A percentile compares a stretch with the other conserved stretches of the same genome.
Conservation (phyloP, 2,113 vertebrate species). For the Seriola dumerili region DNA sequence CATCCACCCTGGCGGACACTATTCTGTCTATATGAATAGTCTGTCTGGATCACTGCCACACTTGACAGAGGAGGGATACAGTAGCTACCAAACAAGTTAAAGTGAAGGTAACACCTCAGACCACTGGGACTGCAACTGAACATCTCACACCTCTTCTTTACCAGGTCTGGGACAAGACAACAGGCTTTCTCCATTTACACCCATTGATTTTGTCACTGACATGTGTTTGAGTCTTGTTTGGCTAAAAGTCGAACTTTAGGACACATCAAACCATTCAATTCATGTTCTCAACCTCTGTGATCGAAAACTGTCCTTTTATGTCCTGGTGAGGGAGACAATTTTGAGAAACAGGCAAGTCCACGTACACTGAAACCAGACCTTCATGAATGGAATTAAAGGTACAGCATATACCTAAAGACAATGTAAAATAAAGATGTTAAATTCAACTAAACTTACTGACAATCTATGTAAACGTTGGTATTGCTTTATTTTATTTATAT, state of each 20-base stretch:
- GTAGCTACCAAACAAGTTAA: conserved; percentile 63
- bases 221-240: conserved; percentile 81
- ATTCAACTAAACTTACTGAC: too few species aligned
- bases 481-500: too few species aligned
- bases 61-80: conserved; percentile 12
- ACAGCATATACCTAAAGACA: background rate
- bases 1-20: background rate
- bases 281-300: conserved; percentile 65
- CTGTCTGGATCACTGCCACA: conserved; percentile 36
- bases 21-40: conserved; percentile 18
- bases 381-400: background rate
- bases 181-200: conserved; percentile 86
- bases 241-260: conserved; percentile 80
- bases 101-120: conserved; percentile 78
- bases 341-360: background rate
- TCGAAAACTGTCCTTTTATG: conserved; percentile 55
- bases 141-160: conserved; percentile 75
- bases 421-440: too few species aligned
- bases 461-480: background rate
- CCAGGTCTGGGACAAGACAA: conserved; percentile 73
- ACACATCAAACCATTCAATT: conserved; percentile 68
- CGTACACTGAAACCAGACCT: background rate
- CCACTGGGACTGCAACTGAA: conserved; percentile 76
- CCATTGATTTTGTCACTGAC: conserved; percentile 82
- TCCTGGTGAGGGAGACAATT: conserved; percentile 35